Conservation (phyloP, 2,797 vertebrate genomes). For the Aselliscus stoliczkanus region DNA sequence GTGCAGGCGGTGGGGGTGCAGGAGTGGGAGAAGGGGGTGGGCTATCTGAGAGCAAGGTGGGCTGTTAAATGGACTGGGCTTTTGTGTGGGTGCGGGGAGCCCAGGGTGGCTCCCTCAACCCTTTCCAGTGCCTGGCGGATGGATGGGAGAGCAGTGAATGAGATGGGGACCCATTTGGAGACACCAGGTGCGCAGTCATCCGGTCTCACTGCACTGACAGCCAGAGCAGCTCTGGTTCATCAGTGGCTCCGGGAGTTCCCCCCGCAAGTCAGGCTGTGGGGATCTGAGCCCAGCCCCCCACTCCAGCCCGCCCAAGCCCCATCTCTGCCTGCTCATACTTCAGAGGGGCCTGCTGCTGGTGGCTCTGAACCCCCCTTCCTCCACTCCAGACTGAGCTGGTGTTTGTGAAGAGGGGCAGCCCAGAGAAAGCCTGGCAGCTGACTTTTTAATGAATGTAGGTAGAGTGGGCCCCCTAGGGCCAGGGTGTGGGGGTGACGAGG, state of each 20-base stretch:
- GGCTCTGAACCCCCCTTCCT: background rate
- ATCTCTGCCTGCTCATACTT: background rate
- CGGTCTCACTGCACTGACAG: background rate
- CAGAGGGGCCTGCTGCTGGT: background rate
- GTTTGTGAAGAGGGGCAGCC: background rate
- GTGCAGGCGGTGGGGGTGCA: background rate
- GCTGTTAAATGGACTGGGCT: background rate
- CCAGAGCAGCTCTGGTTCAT: background rate
- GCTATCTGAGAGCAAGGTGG: fast-evolving
- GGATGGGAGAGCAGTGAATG: background rate
- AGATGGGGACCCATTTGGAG: background rate
- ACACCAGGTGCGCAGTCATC: background rate
- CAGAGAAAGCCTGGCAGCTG: background rate
- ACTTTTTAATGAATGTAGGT: background rate
- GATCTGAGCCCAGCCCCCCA: background rate
- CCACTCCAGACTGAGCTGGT: background rate
- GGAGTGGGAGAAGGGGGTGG: background rate
- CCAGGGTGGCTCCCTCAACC: fast-evolving
- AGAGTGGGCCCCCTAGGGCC: background rate
- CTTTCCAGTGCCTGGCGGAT: background rate
- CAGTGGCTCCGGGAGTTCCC: background rate
- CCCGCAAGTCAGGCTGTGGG: background rate
- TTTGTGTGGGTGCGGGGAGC: background rate
- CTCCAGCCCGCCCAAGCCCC: background rate
- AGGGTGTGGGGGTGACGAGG: fast-evolving